Percentiles rank a stretch among this genome's conserved stretches.
Conservation (phyloP, 2,113 vertebrate genomes). For the Dipodomys ordii region DNA sequence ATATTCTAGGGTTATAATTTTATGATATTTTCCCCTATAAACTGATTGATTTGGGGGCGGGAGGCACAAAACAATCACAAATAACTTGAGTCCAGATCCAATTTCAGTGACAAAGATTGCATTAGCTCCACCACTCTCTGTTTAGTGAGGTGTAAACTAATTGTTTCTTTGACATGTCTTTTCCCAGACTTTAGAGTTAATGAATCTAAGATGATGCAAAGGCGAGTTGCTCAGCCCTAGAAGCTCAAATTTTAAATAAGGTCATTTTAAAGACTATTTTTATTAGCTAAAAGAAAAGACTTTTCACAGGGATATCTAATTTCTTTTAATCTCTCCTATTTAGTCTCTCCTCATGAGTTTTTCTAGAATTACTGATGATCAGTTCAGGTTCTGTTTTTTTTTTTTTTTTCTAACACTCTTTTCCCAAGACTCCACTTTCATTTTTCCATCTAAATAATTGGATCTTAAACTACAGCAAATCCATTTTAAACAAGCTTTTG, state of each 20-base stretch:
- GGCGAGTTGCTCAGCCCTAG: not conserved
- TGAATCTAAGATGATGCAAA: constrained; percentile 60
- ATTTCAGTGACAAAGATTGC: constrained; percentile 12
- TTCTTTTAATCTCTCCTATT: constrained; percentile 85
- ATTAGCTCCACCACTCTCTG: constrained; percentile 32
- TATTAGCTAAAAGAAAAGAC: constrained; percentile 72
- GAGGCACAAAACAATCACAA: constrained; percentile 38
- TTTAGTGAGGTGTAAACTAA: not conserved
- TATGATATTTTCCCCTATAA: not conserved
- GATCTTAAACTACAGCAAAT: constrained; percentile 42
- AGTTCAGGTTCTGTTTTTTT: constrained; percentile 77
- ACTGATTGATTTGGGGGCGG: not conserved
- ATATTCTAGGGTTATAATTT: not conserved
- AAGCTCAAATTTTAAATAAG: constrained; percentile 71
- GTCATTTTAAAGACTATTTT: constrained; percentile 75
- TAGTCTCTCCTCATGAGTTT: constrained; percentile 78
- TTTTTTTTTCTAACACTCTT: not conserved
- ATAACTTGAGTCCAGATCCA: not conserved
- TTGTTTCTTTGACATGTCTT: constrained; percentile 26
- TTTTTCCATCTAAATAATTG: constrained; percentile 63
- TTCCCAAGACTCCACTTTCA: constrained; percentile 33
- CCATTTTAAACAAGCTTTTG: constrained; percentile 14
- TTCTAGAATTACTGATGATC: constrained; percentile 80
- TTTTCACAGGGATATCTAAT: constrained; percentile 88
- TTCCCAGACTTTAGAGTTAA: constrained; percentile 58